phyloP scores from a whole-genome alignment of 2,888 invertebrate species.

The Ectobius pallidus region DNA sequence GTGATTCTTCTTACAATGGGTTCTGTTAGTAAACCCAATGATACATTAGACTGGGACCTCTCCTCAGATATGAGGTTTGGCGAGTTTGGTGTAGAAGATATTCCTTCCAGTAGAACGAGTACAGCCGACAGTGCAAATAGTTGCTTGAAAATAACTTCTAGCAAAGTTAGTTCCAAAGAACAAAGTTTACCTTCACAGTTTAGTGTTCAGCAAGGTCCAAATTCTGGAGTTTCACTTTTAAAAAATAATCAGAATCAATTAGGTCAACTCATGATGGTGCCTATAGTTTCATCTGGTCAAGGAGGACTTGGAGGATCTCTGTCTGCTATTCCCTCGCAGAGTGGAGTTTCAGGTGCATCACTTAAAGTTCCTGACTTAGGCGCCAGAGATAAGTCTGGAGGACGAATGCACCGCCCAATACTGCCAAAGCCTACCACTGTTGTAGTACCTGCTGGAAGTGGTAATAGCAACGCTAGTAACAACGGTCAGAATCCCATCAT shows the following conservation, averaged over 20 bases:
- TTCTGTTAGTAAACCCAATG: conserved; percentile 32
- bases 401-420: conserved; percentile 52
- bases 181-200: not conserved
- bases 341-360: not conserved
- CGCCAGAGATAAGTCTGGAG: conserved; percentile 16
- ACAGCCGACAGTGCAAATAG: not conserved
- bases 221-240: conserved; percentile 21
- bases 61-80: conserved; percentile 36
- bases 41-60: conserved; percentile 41
- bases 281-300: conserved; percentile 50
- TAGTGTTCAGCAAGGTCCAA: not conserved
- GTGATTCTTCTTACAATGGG: conserved; percentile 51
- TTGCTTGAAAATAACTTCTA: not conserved
- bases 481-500: conserved; percentile 62
- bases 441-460: not conserved
- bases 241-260: conserved; percentile 42
- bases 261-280: conserved; percentile 48
- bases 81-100: conserved; percentile 18
- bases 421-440: conserved; percentile 53
- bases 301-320: conserved; percentile 20
- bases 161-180: conserved; percentile 7
- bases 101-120: not conserved
- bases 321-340: conserved; percentile 28
- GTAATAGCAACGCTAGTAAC: conserved; percentile 26
- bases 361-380: conserved; percentile 31